These are phyloP conservation scores for Masticophis lateralis DNA, from an alignment of 2,797 vertebrate species.

Conservation along the genomic window DNA sequence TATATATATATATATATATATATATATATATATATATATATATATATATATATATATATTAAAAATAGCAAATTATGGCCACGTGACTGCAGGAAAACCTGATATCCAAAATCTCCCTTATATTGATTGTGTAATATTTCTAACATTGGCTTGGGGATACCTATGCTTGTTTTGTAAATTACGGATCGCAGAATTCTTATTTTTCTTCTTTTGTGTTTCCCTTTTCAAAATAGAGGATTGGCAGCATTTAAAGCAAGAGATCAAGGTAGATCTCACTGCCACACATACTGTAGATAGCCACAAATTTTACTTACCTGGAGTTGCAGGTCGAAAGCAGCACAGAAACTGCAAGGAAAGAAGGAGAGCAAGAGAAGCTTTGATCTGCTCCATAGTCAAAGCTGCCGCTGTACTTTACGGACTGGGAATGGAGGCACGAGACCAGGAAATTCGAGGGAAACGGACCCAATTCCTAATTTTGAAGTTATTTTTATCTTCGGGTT, in stretches of 20 bases:
- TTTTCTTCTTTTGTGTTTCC: background rate
- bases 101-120: background rate
- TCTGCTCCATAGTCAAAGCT: background rate
- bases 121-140: background rate
- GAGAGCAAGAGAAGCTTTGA: background rate
- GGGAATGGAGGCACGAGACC: background rate
- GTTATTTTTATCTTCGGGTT: background rate
- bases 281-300: too few species aligned
- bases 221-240: background rate
- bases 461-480: background rate
- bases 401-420: background rate
- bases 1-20: too few species aligned
- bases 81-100: too few species aligned
- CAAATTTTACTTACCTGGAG: background rate
- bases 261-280: background rate
- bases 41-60: too few species aligned
- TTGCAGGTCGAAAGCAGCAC: background rate
- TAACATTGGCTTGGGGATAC: background rate
- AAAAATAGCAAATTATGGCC: too few species aligned
- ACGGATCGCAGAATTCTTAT: background rate
- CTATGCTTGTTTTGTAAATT: background rate
- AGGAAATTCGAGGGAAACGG: background rate
- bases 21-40: too few species aligned
- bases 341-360: slow-evolving; percentile 3
- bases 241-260: background rate